These are phyloP conservation scores for Nebria salina DNA, from an alignment of 2,888 invertebrate species.

Conservation along the genomic window DNA sequence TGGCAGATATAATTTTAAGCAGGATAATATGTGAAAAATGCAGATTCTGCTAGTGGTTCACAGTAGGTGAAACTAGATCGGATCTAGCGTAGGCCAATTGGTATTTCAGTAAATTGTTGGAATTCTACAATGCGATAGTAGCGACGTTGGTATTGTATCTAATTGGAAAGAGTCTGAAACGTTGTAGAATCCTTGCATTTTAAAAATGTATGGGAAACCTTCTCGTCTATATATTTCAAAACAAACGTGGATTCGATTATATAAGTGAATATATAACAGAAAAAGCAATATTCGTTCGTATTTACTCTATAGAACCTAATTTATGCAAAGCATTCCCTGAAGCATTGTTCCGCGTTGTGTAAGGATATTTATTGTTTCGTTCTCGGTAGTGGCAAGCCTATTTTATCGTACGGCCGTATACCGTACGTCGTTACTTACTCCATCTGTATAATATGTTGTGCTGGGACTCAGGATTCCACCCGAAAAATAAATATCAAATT, in stretches of 20 bases:
- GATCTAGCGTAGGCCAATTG: too few species aligned
- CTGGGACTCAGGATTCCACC: neutral
- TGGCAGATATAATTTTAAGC: too few species aligned
- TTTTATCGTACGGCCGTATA: neutral
- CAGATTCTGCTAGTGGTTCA: too few species aligned
- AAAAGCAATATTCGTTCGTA: constrained; percentile 1
- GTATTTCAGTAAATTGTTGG: too few species aligned
- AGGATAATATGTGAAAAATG: too few species aligned
- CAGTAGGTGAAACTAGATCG: too few species aligned
- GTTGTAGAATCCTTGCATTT: too few species aligned
- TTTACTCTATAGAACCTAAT: neutral
- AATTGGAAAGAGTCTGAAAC: too few species aligned
- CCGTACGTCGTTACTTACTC: neutral
- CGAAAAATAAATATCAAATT: neutral
- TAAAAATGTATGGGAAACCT: too few species aligned
- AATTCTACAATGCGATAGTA: too few species aligned
- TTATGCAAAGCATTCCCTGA: neutral
- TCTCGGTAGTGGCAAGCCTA: neutral
- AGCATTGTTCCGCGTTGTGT: neutral
- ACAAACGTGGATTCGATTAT: neutral
- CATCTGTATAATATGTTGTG: neutral
- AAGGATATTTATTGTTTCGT: neutral
- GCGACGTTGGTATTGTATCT: too few species aligned
- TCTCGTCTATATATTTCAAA: too few species aligned
- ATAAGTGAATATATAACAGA: neutral